Percentiles rank a stretch among this genome's conserved stretches.
phyloP scores from a whole-genome alignment of 2,888 invertebrate genomes.

The Allacma fusca region DNA sequence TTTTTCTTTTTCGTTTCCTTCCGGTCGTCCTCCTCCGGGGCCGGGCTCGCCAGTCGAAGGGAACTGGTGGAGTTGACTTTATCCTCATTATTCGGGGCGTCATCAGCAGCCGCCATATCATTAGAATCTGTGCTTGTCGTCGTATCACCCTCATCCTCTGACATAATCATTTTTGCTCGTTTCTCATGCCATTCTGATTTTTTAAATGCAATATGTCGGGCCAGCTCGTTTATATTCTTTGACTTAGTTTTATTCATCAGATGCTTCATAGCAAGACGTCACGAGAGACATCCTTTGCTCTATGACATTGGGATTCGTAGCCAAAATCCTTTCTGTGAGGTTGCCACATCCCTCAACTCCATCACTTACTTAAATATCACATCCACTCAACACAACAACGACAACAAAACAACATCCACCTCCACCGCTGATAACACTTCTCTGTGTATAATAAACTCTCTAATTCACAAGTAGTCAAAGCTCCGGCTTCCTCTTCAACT shows the following conservation, averaged over 20 bases:
- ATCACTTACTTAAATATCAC: background rate
- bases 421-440: no score
- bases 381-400: no score
- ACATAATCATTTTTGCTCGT: constrained; percentile 1
- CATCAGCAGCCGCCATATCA: background rate
- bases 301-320: background rate
- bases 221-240: background rate
- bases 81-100: background rate
- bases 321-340: background rate
- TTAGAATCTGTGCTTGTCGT: background rate
- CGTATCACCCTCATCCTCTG: background rate
- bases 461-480: no score
- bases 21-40: background rate
- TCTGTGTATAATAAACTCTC: no score
- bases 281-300: background rate
- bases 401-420: no score
- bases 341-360: background rate
- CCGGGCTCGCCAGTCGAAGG: no score
- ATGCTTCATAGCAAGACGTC: constrained; percentile 17
- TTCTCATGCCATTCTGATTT: constrained; percentile 16
- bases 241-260: constrained; percentile 17
- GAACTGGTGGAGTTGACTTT: background rate
- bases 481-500: no score
- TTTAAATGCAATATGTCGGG: background rate
- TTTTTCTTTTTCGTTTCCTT: constrained; percentile 6